These are phyloP conservation scores for Oryzias curvinotus DNA, from an alignment of 2,113 vertebrate species.

Conservation along the genomic window DNA sequence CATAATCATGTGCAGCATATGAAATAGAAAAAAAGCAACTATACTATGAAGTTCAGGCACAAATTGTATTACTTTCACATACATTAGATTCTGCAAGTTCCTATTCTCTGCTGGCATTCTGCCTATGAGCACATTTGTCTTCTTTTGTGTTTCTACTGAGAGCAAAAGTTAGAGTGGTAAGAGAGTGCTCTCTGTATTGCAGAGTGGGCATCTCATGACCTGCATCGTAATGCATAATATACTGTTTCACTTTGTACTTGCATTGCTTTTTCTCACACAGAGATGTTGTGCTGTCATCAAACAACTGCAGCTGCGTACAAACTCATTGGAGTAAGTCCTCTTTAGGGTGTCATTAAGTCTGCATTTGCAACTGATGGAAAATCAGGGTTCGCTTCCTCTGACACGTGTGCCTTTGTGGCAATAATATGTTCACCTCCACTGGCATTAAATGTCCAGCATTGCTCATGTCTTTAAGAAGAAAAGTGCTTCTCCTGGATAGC, in stretches of 20 bases:
- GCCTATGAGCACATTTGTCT: constrained; percentile 19
- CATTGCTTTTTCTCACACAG: constrained; percentile 2
- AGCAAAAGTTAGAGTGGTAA: constrained; percentile 7
- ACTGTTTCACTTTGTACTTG: constrained; percentile 1
- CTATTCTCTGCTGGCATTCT: constrained; percentile 4
- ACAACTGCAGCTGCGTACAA: constrained; percentile 14
- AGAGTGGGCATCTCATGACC: background rate
- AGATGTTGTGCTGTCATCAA: background rate
- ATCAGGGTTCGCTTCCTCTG: constrained; percentile 39
- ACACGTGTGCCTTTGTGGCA: constrained; percentile 24
- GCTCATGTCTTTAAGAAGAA: background rate
- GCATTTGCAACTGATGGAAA: constrained; percentile 39
- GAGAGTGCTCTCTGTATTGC: background rate
- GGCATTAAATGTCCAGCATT: constrained; percentile 42
- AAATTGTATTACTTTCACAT: constrained; percentile 6
- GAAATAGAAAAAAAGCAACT: background rate
- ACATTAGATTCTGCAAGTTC: constrained; percentile 1
- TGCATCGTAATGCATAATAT: background rate
- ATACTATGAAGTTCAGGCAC: background rate
- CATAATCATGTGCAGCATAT: constrained; percentile 4
- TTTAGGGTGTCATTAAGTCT: constrained; percentile 21
- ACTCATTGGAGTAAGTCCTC: background rate
- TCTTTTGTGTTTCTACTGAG: constrained; percentile 8
- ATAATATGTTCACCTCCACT: constrained; percentile 40
- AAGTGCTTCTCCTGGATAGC: constrained; percentile 24